Conservation (phyloP, 2,888 invertebrate species). For the Lithosia quadra region DNA sequence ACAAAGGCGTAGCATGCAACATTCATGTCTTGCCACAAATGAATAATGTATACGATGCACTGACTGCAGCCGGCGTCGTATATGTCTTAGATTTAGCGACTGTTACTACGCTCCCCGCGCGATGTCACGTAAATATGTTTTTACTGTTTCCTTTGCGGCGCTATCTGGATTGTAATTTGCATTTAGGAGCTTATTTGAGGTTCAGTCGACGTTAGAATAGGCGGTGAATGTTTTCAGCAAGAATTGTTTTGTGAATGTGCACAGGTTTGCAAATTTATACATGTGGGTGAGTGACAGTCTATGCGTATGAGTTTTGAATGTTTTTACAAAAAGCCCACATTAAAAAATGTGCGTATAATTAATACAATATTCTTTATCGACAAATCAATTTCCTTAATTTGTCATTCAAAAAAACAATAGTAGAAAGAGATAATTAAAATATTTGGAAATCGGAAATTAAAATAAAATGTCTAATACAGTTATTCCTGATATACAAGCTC, state of each 20-base stretch:
- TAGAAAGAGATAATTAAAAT: too few relatives aligned
- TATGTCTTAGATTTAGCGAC: slow-evolving; percentile 25
- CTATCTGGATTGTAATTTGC: slow-evolving; percentile 37
- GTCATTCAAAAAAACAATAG: too few relatives aligned
- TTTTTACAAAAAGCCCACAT: too few relatives aligned
- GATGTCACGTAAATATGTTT: slow-evolving; percentile 42
- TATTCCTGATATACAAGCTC: too few relatives aligned
- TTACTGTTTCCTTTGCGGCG: slow-evolving; percentile 40
- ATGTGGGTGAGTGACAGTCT: not conserved
- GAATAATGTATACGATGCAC: slow-evolving; percentile 58
- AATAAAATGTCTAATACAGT: too few relatives aligned
- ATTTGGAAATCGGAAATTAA: too few relatives aligned
- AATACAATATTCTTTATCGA: too few relatives aligned
- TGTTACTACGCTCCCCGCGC: slow-evolving; percentile 9
- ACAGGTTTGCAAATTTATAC: not conserved
- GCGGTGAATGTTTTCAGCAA: not conserved
- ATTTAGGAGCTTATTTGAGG: slow-evolving; percentile 35
- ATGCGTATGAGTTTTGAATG: not conserved
- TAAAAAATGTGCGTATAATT: too few relatives aligned
- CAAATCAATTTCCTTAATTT: too few relatives aligned
- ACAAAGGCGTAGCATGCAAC: slow-evolving; percentile 60
- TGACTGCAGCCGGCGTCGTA: slow-evolving; percentile 36
- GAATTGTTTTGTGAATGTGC: not conserved
- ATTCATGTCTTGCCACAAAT: slow-evolving; percentile 56
- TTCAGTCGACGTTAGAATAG: slow-evolving; percentile 25